These are phyloP conservation scores for Caenorhabditis briggsae DNA, from an alignment of 1,140 invertebrate species.

Conservation along the genomic window DNA sequence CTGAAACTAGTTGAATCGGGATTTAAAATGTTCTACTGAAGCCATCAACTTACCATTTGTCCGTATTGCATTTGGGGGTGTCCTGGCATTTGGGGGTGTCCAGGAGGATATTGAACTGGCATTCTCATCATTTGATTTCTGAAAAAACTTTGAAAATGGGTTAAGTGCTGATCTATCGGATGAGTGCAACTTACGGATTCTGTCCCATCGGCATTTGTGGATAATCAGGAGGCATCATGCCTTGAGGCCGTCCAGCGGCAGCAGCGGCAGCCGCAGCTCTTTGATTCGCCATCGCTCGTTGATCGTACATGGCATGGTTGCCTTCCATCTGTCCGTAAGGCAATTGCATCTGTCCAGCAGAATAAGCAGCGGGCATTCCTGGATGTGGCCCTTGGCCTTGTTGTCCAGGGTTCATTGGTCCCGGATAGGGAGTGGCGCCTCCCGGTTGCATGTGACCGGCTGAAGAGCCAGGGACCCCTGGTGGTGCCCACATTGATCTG, in stretches of 20 bases:
- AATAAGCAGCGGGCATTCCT: neutral
- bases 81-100: slow-evolving; percentile 18
- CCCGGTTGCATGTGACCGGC: slow-evolving; percentile 41
- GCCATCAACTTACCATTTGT: slow-evolving; percentile 2
- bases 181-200: neutral
- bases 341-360: slow-evolving; percentile 32
- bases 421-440: neutral
- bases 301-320: slow-evolving; percentile 40
- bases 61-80: slow-evolving; percentile 31
- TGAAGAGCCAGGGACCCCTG: slow-evolving; percentile 36
- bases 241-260: slow-evolving; percentile 40
- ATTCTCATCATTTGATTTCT: slow-evolving; percentile 20
- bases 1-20: neutral
- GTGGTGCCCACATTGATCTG: slow-evolving; percentile 50
- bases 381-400: neutral
- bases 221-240: slow-evolving; percentile 33
- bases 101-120: slow-evolving; percentile 34
- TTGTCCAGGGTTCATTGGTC: neutral
- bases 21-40: neutral
- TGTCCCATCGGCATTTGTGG: slow-evolving; percentile 50
- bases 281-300: slow-evolving; percentile 13
- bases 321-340: slow-evolving; percentile 39
- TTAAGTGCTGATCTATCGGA: too few relatives aligned
- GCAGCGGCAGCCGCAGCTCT: neutral
- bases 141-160: neutral